phyloP scores from a whole-genome alignment of 2,113 vertebrate genomes.

The Rafetus swinhoei region DNA sequence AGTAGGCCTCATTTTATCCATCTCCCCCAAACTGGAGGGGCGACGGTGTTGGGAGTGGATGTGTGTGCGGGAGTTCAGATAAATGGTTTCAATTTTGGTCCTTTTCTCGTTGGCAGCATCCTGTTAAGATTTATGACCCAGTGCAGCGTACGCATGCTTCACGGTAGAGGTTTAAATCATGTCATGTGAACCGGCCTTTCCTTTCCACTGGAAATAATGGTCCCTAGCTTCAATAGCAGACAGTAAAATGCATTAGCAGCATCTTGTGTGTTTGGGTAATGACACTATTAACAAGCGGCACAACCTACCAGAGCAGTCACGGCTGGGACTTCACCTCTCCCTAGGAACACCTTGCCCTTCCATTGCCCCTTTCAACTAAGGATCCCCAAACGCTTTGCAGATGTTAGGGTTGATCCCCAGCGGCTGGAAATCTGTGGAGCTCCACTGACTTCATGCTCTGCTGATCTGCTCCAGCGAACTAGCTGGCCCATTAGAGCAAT shows the following conservation, averaged over 20 bases:
- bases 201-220: slow-evolving; percentile 74
- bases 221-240: slow-evolving; percentile 66
- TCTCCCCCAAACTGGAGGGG: slow-evolving; percentile 57
- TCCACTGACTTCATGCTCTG: not conserved
- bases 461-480: not conserved
- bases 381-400: slow-evolving; percentile 36
- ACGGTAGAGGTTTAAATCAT: slow-evolving; percentile 70
- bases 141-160: slow-evolving; percentile 53
- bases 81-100: slow-evolving; percentile 76
- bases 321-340: slow-evolving; percentile 53
- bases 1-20: slow-evolving; percentile 64
- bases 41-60: slow-evolving; percentile 28
- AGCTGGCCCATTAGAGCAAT: not conserved
- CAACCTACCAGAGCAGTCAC: slow-evolving; percentile 43
- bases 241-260: slow-evolving; percentile 65
- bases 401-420: not conserved
- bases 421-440: not conserved
- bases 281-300: slow-evolving; percentile 64
- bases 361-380: not conserved
- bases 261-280: slow-evolving; percentile 67
- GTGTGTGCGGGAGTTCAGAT: slow-evolving; percentile 67
- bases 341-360: slow-evolving; percentile 49
- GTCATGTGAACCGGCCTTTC: slow-evolving; percentile 65
- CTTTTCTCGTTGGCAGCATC: slow-evolving; percentile 70
- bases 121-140: slow-evolving; percentile 68